These are phyloP conservation scores for Nyctibius grandis DNA, from an alignment of 2,797 vertebrate genomes.

Conservation along the genomic window DNA sequence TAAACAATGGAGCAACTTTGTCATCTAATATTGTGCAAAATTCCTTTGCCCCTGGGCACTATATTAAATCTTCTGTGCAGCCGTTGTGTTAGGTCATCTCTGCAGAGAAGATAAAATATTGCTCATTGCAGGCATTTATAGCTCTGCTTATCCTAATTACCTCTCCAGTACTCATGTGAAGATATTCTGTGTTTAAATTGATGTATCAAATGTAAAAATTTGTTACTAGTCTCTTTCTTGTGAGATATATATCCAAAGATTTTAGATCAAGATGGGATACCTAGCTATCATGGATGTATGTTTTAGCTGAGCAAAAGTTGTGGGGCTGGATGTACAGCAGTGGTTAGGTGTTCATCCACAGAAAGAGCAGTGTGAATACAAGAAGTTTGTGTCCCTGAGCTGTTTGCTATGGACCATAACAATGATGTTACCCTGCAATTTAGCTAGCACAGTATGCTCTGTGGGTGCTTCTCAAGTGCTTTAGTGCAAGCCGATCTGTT, in stretches of 20 bases:
- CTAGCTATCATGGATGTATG: not conserved
- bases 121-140: conserved; percentile 2
- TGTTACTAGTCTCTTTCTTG: not conserved
- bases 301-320: not conserved
- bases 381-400: not conserved
- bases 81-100: not conserved
- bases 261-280: not conserved
- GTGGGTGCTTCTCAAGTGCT: not conserved
- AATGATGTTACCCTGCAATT: not conserved
- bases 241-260: not conserved
- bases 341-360: not conserved
- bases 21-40: conserved; percentile 48
- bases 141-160: not conserved
- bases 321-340: not conserved
- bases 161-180: not conserved
- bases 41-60: conserved; percentile 6
- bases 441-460: not conserved
- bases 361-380: not conserved
- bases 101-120: conserved; percentile 23
- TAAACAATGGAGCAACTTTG: conserved; percentile 46
- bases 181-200: not conserved
- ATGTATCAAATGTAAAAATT: not conserved
- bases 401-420: not conserved
- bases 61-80: conserved; percentile 39
- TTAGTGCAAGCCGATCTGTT: not conserved